phyloP scores from a whole-genome alignment of 2,797 vertebrate genomes.

The Myotis daubentonii region DNA sequence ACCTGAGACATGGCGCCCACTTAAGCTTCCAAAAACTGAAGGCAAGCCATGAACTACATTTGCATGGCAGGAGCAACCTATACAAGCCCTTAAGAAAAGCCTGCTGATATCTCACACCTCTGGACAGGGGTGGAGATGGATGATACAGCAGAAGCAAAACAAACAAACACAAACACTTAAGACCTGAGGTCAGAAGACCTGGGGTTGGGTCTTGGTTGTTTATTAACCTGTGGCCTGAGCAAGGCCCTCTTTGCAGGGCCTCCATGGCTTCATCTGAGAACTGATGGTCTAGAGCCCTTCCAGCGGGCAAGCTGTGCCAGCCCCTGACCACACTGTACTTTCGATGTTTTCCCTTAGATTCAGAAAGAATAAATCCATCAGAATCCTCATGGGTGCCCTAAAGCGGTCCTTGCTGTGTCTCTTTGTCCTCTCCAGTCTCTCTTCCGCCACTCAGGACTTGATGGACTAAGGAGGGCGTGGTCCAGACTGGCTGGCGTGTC shows the following conservation, averaged over 20 bases:
- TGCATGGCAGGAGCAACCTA: neutral
- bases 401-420: neutral
- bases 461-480: neutral
- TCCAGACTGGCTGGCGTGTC: accelerated
- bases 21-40: constrained; percentile 22
- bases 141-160: neutral
- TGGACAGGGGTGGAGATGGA: neutral
- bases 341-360: neutral
- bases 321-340: accelerated
- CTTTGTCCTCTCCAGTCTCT: neutral
- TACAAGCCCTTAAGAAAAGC: neutral
- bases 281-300: too few relatives aligned
- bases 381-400: neutral
- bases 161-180: neutral
- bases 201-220: neutral
- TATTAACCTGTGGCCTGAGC: neutral
- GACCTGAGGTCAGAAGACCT: neutral
- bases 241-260: neutral
- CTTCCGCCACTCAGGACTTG: neutral
- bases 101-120: neutral
- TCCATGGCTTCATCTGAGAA: neutral
- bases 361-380: neutral
- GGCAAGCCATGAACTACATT: neutral
- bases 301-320: too few relatives aligned
- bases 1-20: neutral